These are phyloP conservation scores for Drosophila ambigua DNA, from an alignment of 1,140 invertebrate species.

Conservation along the genomic window DNA sequence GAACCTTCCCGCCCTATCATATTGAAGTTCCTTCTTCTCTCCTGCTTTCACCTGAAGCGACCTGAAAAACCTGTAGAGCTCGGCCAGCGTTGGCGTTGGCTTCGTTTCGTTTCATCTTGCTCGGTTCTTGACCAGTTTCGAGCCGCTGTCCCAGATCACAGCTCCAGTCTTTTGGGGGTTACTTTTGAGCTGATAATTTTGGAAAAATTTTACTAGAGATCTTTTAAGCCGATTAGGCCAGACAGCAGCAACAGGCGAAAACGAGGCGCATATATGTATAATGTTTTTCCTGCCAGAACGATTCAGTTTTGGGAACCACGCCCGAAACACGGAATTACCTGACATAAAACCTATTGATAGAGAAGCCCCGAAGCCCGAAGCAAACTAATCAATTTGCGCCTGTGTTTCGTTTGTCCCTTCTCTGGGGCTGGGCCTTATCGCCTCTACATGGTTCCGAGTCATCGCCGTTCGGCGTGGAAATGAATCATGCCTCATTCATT, in stretches of 20 bases:
- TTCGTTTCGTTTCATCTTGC: conserved; percentile 19
- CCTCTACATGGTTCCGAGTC: conserved; percentile 30
- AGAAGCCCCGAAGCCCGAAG: background rate
- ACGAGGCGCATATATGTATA: background rate
- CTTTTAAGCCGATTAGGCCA: conserved; percentile 45
- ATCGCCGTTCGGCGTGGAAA: conserved; percentile 30
- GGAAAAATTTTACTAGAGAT: conserved; percentile 19
- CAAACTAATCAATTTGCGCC: conserved; percentile 31
- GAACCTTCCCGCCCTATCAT: no score
- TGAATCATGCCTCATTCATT: conserved; percentile 51
- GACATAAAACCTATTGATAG: conserved; percentile 35
- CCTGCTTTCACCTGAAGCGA: conserved; percentile 54
- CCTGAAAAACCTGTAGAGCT: conserved; percentile 69
- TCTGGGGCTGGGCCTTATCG: conserved; percentile 17
- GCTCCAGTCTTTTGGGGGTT: conserved; percentile 8
- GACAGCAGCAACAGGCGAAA: background rate
- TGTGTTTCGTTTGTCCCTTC: conserved; percentile 11
- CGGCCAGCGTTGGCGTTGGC: conserved; percentile 50
- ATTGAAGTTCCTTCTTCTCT: conserved; percentile 10
- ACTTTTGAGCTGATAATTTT: no score
- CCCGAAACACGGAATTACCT: conserved; percentile 41
- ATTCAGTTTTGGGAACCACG: conserved; percentile 31
- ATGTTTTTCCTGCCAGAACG: conserved; percentile 1
- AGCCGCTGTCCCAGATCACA: conserved; percentile 11
- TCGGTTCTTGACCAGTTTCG: conserved; percentile 59